Base-by-base conservation (phyloP, 2,888 invertebrate genomes). In the Caenorhabditis becei region DNA sequence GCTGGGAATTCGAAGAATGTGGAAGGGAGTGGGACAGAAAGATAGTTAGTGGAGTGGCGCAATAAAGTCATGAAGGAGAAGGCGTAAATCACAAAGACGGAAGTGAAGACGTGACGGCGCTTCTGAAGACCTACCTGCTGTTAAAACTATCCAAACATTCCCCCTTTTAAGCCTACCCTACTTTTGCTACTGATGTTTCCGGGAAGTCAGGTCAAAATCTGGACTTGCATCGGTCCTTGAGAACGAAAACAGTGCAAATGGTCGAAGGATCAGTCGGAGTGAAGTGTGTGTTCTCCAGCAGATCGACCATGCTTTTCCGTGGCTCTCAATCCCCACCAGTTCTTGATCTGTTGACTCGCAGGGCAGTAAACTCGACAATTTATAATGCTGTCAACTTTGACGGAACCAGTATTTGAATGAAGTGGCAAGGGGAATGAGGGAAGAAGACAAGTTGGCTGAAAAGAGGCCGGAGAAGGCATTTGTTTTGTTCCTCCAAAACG, bases 61-160 rank as follows among this genome's bases (percentile, higher is more conserved):
- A 28, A 62, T 59, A 47, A 71, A 71, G 56, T 32, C 18, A n/a
- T 41, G 41, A 53, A n/a, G 44, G 47, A 51, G 47, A 35, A 58
- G 49, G 35, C 58, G 69, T 69, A 69, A 69, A 69, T 69, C 69
- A 69, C 16, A 24, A 32, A 58, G 47, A 58, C 47, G 58, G 58
- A 69, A 69, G 69, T 69, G 69, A 18, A 35, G 47, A 56, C 41
- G 41, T 41, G 41, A 35, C 41, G 7, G 2, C 41, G 41, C 2
- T 41, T 41, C 41, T 41, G 41, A 41, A 69, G 35, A 49, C 49
- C 10, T 28, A 23, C 28, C 14, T 41, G 61, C n/a, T 62, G 44
- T 47, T n/a, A n/a, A n/a, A n/a, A n/a, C n/a, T n/a, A n/a, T n/a
- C 53, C 66, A 66, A 66, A 66, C 53, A 66, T 1, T 66, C 54